A percentile compares a stretch with the other conserved stretches of the same genome.
Evolutionary conservation across 2,888 invertebrate species (phyloP).

Genomic region (Tineola bisselliella): DNA sequence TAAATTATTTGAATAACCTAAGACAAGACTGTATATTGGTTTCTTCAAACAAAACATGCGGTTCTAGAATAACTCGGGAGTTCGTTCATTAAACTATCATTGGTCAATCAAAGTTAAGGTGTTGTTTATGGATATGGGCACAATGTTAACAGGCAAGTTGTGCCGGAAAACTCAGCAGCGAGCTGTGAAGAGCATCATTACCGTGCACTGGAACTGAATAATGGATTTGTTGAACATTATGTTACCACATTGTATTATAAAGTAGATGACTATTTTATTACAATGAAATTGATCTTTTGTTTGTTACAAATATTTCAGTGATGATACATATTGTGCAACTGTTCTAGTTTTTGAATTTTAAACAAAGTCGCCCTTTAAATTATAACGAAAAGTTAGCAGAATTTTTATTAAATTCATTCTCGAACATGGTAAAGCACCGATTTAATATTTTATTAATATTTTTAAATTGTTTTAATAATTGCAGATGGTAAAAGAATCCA

Average conservation of each 20-base stretch:
- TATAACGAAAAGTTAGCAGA: no score
- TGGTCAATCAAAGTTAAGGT: no score
- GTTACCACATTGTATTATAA: conserved; percentile 1
- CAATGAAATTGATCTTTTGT: no score
- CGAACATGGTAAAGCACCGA: no score
- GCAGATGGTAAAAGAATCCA: not conserved
- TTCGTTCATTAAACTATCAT: not conserved
- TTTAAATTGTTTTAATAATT: not conserved
- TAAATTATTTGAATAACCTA: no score
- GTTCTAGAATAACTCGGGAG: not conserved
- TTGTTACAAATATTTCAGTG: no score
- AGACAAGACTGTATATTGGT: no score
- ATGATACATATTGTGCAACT: no score
- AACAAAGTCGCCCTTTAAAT: no score
- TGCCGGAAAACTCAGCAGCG: conserved; percentile 19
- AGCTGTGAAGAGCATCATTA: conserved; percentile 17
- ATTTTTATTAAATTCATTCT: no score
- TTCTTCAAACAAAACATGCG: not conserved
- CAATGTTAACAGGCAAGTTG: not conserved
- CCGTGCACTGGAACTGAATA: conserved; percentile 10
- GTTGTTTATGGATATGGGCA: not conserved
- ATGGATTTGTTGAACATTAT: conserved; percentile 10
- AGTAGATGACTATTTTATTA: not conserved
- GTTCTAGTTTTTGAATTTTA: no score
- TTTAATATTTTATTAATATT: no score